Evolutionary conservation across 2,888 invertebrate species (phyloP).

Genomic region (Apoda limacodes): DNA sequence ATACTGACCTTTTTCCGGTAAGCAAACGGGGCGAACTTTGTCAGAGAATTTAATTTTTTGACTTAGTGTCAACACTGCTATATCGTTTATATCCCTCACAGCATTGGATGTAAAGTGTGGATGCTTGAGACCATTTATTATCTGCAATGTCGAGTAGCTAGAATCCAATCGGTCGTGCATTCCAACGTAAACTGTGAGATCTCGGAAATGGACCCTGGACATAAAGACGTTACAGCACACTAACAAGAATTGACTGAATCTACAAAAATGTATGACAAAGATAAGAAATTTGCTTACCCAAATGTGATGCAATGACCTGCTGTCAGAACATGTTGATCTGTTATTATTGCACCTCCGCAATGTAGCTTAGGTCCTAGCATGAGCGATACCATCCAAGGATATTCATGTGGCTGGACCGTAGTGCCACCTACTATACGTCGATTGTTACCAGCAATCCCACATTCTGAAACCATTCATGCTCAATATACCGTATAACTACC

Average conservation of each 20-base stretch:
- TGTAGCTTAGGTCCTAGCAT: slow-evolving; percentile 55
- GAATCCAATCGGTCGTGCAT: slow-evolving; percentile 60
- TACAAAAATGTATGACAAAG: background rate
- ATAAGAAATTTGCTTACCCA: too few species aligned
- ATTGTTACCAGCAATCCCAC: slow-evolving; percentile 47
- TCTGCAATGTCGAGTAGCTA: slow-evolving; percentile 29
- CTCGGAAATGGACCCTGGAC: slow-evolving; percentile 44
- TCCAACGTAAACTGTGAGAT: slow-evolving; percentile 55
- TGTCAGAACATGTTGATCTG: slow-evolving; percentile 63
- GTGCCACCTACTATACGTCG: slow-evolving; percentile 68
- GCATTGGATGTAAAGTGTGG: slow-evolving; percentile 63
- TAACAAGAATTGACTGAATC: background rate
- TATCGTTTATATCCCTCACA: slow-evolving; percentile 68
- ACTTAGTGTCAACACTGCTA: slow-evolving; percentile 64
- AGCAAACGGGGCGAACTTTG: slow-evolving; percentile 62
- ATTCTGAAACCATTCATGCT: too few species aligned
- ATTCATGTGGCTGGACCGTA: slow-evolving; percentile 56
- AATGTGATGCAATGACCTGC: slow-evolving; percentile 71
- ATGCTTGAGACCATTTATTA: slow-evolving; percentile 50
- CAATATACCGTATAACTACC: too few species aligned
- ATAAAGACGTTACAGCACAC: slow-evolving; percentile 1
- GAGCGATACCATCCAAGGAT: slow-evolving; percentile 68
- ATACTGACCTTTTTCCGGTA: slow-evolving; percentile 39
- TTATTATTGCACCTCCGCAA: slow-evolving; percentile 71
- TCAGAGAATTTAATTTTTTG: slow-evolving; percentile 47